Evolutionary conservation across 2,888 invertebrate species (phyloP).

Genomic region (Chloroclysta siterata): DNA sequence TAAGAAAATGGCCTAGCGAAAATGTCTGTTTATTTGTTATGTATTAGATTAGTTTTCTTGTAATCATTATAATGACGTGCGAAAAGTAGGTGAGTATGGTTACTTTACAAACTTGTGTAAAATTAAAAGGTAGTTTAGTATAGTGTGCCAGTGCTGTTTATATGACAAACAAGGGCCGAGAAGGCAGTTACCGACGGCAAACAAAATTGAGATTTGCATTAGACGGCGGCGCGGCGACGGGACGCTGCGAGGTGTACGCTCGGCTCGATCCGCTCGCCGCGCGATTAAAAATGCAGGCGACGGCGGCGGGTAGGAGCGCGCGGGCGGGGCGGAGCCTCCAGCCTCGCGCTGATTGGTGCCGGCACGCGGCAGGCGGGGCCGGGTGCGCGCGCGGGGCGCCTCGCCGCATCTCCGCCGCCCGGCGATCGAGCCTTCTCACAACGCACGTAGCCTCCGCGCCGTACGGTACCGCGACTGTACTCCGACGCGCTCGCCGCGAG

Average conservation of each 20-base stretch:
- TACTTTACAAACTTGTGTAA: conserved; percentile 6
- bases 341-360: conserved; percentile 55
- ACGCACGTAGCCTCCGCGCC: conserved; percentile 80
- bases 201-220: conserved; percentile 82
- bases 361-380: conserved; percentile 54
- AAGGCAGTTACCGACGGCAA: conserved; percentile 78
- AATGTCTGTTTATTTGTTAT: not conserved
- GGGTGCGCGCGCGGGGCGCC: conserved; percentile 59
- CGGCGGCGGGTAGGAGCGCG: conserved; percentile 70
- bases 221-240: conserved; percentile 56
- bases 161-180: conserved; percentile 69
- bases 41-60: not conserved
- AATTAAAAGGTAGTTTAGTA: conserved; percentile 10
- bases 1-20: not conserved
- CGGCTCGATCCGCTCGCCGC: conserved; percentile 75
- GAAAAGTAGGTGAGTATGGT: too few relatives aligned
- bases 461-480: conserved; percentile 76
- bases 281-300: conserved; percentile 82
- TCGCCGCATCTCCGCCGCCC: conserved; percentile 64
- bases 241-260: conserved; percentile 64
- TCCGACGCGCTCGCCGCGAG: conserved; percentile 76
- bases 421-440: conserved; percentile 74
- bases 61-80: not conserved
- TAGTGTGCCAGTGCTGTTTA: conserved; percentile 56
- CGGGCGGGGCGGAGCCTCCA: conserved; percentile 69